These are phyloP conservation scores for Aphis gossypii DNA, from an alignment of 1,140 invertebrate genomes.

Conservation along the genomic window DNA sequence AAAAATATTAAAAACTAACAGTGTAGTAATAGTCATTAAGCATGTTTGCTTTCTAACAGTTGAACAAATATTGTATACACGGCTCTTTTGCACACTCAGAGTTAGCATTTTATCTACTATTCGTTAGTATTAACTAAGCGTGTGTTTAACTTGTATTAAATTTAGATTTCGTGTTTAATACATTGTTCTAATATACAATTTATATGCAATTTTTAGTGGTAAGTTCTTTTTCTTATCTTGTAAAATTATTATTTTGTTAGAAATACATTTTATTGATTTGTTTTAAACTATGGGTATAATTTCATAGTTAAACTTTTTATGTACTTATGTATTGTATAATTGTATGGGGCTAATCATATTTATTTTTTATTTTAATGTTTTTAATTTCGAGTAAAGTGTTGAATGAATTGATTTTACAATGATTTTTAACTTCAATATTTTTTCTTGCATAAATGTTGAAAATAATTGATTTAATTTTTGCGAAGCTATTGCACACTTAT, in stretches of 20 bases:
- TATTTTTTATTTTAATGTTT: too few relatives aligned
- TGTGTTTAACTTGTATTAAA: neutral
- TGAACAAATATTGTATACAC: conserved; percentile 33
- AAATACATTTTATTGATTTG: neutral
- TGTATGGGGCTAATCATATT: too few relatives aligned
- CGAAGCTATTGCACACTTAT: too few relatives aligned
- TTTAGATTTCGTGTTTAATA: neutral
- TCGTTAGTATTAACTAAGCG: neutral
- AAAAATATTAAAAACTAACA: conserved; percentile 29
- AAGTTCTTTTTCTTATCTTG: conserved; percentile 12
- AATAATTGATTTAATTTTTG: too few relatives aligned
- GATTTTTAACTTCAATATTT: too few relatives aligned
- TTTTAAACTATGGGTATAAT: neutral
- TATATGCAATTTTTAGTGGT: conserved; percentile 29
- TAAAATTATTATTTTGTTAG: conserved; percentile 2
- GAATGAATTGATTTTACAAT: too few relatives aligned
- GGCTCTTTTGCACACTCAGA: neutral
- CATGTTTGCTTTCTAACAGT: conserved; percentile 12
- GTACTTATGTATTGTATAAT: too few relatives aligned
- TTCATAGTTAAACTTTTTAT: too few relatives aligned
- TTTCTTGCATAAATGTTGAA: too few relatives aligned
- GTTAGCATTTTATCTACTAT: neutral
- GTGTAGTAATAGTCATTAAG: conserved; percentile 6
- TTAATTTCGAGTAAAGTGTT: too few relatives aligned
- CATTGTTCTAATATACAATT: neutral